Evolutionary conservation across 2,888 invertebrate species (phyloP), one percentile per base, ranked within the genome.

Genomic region (Pyralis farinalis): DNA sequence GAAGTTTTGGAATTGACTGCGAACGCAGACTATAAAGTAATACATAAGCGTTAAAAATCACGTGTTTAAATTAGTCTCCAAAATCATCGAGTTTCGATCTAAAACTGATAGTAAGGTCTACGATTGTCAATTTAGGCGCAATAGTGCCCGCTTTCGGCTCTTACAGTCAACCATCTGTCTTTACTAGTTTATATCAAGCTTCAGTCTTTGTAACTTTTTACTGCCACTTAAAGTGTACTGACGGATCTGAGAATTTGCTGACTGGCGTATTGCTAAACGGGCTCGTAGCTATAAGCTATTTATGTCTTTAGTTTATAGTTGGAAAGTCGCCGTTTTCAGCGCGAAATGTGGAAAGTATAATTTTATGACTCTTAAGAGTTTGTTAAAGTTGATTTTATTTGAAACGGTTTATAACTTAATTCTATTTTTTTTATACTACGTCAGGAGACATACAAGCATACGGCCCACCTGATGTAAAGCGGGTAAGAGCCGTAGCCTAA

Each of bases 151-250:
- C 25, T 25, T 25, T 25, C 1, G 4, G 16, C 12, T n/a, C n/a
- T n/a, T n/a, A n/a, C n/a, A n/a, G n/a, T n/a, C 12, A n/a, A 9
- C 9, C 5, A 33, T 16, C 33, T 34, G 10, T 7, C 10, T 34
- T 21, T 9, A 34, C 27, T 8, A 7, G 30, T 30, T 30, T 30
- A 35, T 27, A 12, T 27, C 30, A n/a, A 16, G 30, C 34, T 36
- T 27, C 29, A 29, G 7, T 25, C 25, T 28, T 12, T 30, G 30
- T 30, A 30, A 27, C 12, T 25, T 36, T 36, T 36, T 36, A 36
- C 35, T 28, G 28, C 16, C 35, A 34, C 27, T 16, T 36, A 28
- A 28, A 36, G 12, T 12, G 11, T 12, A 36, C 28, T 36, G 12
- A 7, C 27, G 28, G 35, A 12, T 16, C 12, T n/a, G 16, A 35